Percentiles rank a stretch among this genome's conserved stretches.
phyloP scores from a whole-genome alignment of 2,113 vertebrate genomes.

The Mustelus asterias region DNA sequence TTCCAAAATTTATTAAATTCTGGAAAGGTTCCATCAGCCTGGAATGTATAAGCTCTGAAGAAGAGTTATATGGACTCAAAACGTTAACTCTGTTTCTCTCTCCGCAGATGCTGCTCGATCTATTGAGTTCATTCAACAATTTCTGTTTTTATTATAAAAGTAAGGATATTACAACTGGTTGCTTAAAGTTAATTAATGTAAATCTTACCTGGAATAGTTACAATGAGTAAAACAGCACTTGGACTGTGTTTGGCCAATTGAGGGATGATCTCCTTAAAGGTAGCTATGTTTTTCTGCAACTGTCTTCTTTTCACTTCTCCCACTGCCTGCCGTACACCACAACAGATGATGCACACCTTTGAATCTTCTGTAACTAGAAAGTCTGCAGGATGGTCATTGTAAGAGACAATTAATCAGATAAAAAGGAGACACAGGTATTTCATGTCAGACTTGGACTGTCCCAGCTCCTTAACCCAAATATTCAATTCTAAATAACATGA shows the following conservation, averaged over 20 bases:
- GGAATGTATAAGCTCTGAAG: too few relatives aligned
- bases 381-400: conserved; percentile 40
- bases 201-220: conserved; percentile 48
- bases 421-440: neutral
- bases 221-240: conserved; percentile 46
- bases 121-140: too few relatives aligned
- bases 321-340: conserved; percentile 47
- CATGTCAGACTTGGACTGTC: neutral
- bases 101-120: too few relatives aligned
- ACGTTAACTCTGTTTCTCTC: too few relatives aligned
- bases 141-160: too few relatives aligned
- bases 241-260: conserved; percentile 48
- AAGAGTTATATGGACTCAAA: too few relatives aligned
- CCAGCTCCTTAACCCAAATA: neutral
- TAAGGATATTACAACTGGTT: too few relatives aligned
- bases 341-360: conserved; percentile 46
- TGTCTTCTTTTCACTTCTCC: conserved; percentile 46
- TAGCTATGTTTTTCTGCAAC: conserved; percentile 47
- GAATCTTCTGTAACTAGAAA: conserved; percentile 50
- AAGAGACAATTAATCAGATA: neutral
- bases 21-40: too few relatives aligned
- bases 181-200: neutral
- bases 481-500: neutral
- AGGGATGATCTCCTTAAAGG: conserved; percentile 49
- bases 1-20: too few relatives aligned